A percentile compares a stretch with the other conserved stretches of the same genome.
Conservation (phyloP, 2,113 vertebrate genomes). For the Scomber japonicus region DNA sequence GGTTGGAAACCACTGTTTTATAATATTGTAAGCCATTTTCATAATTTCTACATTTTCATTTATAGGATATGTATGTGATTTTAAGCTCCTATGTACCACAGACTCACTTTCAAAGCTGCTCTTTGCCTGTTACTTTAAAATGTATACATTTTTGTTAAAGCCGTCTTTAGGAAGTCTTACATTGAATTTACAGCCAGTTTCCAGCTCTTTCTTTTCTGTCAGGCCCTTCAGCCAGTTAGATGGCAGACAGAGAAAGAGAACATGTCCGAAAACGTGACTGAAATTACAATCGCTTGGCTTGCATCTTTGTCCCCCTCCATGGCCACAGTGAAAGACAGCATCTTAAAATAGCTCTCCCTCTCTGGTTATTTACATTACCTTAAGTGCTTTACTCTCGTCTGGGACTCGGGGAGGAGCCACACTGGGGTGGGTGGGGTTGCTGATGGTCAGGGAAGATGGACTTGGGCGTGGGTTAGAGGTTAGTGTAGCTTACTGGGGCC, state of each 20-base stretch:
- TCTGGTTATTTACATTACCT: slow-evolving; percentile 81
- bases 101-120: not conserved
- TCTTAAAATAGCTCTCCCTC: slow-evolving; percentile 82
- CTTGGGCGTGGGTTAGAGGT: slow-evolving; percentile 27
- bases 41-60: not conserved
- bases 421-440: slow-evolving; percentile 45
- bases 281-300: slow-evolving; percentile 79
- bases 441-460: slow-evolving; percentile 48
- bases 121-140: not conserved
- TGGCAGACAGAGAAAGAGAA: slow-evolving; percentile 53
- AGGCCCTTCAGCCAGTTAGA: slow-evolving; percentile 48
- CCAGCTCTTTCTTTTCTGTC: slow-evolving; percentile 18
- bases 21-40: not conserved
- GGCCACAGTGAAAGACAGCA: slow-evolving; percentile 70
- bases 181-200: slow-evolving; percentile 15
- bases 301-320: slow-evolving; percentile 73
- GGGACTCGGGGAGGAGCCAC: slow-evolving; percentile 64
- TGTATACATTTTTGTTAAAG: not conserved
- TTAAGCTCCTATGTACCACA: not conserved
- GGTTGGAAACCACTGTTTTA: not conserved
- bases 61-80: not conserved
- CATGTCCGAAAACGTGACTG: slow-evolving; percentile 77
- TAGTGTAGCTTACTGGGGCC: slow-evolving; percentile 50
- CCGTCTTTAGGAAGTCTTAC: not conserved
- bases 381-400: slow-evolving; percentile 80